phyloP scores from a whole-genome alignment of 2,888 invertebrate genomes.

The Eumerus sabulonum region DNA sequence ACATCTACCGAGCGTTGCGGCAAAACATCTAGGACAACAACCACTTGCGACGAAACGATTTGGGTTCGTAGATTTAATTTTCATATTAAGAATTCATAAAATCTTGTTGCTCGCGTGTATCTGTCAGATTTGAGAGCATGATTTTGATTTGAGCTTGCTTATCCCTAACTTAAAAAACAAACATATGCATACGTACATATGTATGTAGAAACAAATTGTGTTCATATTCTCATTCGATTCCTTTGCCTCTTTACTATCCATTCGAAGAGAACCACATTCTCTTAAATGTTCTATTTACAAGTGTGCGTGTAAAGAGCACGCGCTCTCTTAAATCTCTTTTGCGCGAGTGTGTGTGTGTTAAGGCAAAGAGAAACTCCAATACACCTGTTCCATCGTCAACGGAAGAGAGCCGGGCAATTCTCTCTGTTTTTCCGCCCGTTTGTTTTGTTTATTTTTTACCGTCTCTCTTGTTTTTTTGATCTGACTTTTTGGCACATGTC shows the following conservation, averaged over 20 bases:
- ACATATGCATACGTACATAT: no score
- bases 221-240: neutral
- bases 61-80: slow-evolving; percentile 31
- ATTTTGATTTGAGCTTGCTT: neutral
- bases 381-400: slow-evolving; percentile 49
- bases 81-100: neutral
- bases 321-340: slow-evolving; percentile 35
- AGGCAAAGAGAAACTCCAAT: slow-evolving; percentile 53
- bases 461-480: slow-evolving; percentile 58
- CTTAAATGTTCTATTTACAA: slow-evolving; percentile 36
- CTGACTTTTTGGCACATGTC: slow-evolving; percentile 60
- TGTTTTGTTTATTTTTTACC: slow-evolving; percentile 47
- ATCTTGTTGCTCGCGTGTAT: neutral
- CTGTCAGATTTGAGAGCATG: neutral
- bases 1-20: slow-evolving; percentile 46
- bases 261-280: slow-evolving; percentile 1
- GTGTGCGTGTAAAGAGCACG: slow-evolving; percentile 35
- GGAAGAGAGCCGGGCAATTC: slow-evolving; percentile 15
- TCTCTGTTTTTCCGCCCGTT: slow-evolving; percentile 32
- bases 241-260: no score
- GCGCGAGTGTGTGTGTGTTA: slow-evolving; percentile 29
- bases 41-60: slow-evolving; percentile 12
- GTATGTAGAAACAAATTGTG: neutral
- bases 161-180: no score
- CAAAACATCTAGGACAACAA: slow-evolving; percentile 47